These are phyloP conservation scores for Hylaeus volcanicus DNA, from an alignment of 1,140 invertebrate genomes.

Conservation along the genomic window DNA sequence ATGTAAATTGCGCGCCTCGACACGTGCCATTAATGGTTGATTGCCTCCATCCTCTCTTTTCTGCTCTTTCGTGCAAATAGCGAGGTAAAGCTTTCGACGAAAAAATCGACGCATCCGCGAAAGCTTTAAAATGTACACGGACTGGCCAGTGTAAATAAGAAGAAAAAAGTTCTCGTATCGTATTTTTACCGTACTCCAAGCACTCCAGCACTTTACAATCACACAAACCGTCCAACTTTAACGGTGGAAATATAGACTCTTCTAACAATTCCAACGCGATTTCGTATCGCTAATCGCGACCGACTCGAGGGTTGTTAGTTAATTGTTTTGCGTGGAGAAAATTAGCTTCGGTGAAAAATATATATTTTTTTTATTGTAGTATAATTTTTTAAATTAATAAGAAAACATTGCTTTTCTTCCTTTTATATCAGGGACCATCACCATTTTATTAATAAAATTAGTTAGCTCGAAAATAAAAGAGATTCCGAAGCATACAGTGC, in stretches of 20 bases:
- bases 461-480: too few relatives aligned
- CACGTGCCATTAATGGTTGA: slow-evolving; percentile 69
- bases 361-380: too few relatives aligned
- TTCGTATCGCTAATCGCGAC: too few relatives aligned
- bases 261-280: not conserved
- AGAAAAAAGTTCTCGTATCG: not conserved
- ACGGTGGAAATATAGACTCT: not conserved
- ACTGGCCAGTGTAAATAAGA: not conserved
- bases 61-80: slow-evolving; percentile 2
- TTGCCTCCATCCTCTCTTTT: slow-evolving; percentile 24
- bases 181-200: not conserved
- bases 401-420: too few relatives aligned
- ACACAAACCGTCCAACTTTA: not conserved
- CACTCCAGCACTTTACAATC: not conserved
- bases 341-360: too few relatives aligned
- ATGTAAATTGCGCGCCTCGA: slow-evolving; percentile 66
- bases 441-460: too few relatives aligned
- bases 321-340: too few relatives aligned
- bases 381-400: too few relatives aligned
- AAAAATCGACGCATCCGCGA: not conserved
- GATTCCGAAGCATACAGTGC: too few relatives aligned
- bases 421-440: too few relatives aligned
- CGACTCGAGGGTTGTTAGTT: too few relatives aligned
- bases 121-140: not conserved
- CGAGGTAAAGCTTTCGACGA: not conserved